phyloP scores from a whole-genome alignment of 2,888 invertebrate genomes.

The Drosophila macrospina region DNA sequence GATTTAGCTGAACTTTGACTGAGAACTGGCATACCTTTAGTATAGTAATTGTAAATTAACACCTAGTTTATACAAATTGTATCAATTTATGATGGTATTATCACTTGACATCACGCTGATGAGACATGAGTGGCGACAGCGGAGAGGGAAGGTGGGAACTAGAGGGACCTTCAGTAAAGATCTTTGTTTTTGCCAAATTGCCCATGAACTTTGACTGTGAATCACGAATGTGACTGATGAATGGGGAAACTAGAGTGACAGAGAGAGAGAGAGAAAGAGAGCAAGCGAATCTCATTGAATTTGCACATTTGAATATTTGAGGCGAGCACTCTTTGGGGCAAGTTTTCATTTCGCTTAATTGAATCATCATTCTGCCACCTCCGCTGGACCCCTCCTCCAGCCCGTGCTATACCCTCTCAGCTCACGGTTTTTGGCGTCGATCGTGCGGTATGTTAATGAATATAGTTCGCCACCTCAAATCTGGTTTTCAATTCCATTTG shows the following conservation, averaged over 20 bases:
- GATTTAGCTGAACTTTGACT: slow-evolving; percentile 1
- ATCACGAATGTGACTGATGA: slow-evolving; percentile 25
- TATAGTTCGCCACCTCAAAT: slow-evolving; percentile 39
- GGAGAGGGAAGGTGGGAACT: background rate
- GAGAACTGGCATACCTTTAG: background rate
- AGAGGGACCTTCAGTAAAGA: slow-evolving; percentile 16
- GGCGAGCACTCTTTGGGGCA: slow-evolving; percentile 11
- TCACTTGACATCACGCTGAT: slow-evolving; percentile 4
- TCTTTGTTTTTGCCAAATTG: slow-evolving; percentile 61
- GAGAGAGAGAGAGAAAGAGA: background rate
- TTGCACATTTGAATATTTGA: slow-evolving; percentile 23
- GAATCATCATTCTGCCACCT: slow-evolving; percentile 38
- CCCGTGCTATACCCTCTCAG: background rate
- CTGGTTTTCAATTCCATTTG: slow-evolving; percentile 30
- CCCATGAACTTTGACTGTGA: slow-evolving; percentile 50
- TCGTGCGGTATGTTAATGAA: slow-evolving; percentile 40
- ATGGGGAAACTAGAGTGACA: background rate
- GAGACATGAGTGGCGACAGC: background rate
- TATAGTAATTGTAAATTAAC: slow-evolving; percentile 4
- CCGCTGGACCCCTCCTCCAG: background rate
- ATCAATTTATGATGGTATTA: slow-evolving; percentile 33
- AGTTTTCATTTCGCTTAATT: slow-evolving; percentile 43
- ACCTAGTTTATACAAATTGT: slow-evolving; percentile 16
- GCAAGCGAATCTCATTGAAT: slow-evolving; percentile 9
- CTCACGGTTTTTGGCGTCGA: background rate